Conservation (phyloP, 2,797 vertebrate genomes). For the Manis javanica region DNA sequence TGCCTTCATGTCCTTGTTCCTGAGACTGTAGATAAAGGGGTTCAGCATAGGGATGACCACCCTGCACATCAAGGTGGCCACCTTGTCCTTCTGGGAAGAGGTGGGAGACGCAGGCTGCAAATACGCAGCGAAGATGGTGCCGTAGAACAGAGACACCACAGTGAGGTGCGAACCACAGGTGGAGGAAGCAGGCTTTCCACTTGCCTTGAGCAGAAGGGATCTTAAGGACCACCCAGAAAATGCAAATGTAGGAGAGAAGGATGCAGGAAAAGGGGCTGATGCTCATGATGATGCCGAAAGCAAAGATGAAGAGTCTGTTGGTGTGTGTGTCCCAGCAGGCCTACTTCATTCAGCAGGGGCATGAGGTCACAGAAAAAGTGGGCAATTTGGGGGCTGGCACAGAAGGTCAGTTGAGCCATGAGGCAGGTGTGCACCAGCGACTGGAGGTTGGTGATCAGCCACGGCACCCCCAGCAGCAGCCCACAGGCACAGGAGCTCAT, state of each 20-base stretch:
- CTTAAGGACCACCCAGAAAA: constrained; percentile 37
- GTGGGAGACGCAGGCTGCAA: constrained; percentile 40
- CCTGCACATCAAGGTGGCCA: constrained; percentile 56
- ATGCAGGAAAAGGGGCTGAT: constrained; percentile 40
- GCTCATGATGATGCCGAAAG: constrained; percentile 29
- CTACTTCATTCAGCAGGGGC: constrained; percentile 70
- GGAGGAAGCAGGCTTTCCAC: constrained; percentile 72
- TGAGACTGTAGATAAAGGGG: constrained; percentile 77
- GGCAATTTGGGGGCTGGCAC: constrained; percentile 15
- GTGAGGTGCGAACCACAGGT: constrained; percentile 63
- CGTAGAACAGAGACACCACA: constrained; percentile 59
- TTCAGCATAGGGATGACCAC: constrained; percentile 72
- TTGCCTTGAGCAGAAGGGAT: constrained; percentile 65
- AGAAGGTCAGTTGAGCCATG: constrained; percentile 65
- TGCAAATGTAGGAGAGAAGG: constrained; percentile 61
- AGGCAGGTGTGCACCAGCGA: constrained; percentile 65
- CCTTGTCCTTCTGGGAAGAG: constrained; percentile 69
- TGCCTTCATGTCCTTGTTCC: constrained; percentile 70
- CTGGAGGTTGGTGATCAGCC: constrained; percentile 70
- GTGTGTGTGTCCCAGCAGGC: constrained; percentile 61
- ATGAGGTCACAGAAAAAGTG: constrained; percentile 74
- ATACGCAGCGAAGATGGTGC: constrained; percentile 57
- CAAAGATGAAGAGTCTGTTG: constrained; percentile 44
- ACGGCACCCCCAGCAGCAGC: background rate
- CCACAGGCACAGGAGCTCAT: constrained; percentile 47